Evolutionary conservation across 2,797 vertebrate genomes (phyloP).

Genomic region (Heteromormyrus szaboi): DNA sequence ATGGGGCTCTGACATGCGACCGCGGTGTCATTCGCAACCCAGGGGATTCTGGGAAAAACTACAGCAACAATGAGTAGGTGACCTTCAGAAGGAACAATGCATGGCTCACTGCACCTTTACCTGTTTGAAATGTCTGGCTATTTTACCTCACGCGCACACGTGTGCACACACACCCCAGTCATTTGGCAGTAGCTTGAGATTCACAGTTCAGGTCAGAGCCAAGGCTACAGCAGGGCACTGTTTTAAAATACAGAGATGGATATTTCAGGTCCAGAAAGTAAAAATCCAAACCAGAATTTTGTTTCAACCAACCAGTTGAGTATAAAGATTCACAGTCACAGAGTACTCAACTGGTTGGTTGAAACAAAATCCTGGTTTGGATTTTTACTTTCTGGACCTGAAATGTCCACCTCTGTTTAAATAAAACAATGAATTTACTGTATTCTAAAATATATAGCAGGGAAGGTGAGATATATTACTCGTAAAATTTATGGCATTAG

Average conservation of each 20-base stretch:
- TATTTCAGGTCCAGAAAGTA: too few species aligned
- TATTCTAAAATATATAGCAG: neutral
- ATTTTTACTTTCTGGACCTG: too few species aligned
- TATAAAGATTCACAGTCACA: too few species aligned
- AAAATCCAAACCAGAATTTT: too few species aligned
- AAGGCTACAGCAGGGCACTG: neutral
- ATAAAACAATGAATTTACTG: neutral
- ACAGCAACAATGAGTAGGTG: conserved; percentile 70
- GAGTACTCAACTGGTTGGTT: too few species aligned
- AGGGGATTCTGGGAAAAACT: conserved; percentile 43
- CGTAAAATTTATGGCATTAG: neutral
- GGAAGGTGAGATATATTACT: neutral
- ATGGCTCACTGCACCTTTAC: neutral
- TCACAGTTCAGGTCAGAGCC: neutral
- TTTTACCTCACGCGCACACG: neutral
- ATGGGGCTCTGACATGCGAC: conserved; percentile 42
- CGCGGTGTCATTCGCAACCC: conserved; percentile 66
- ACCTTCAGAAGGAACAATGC: neutral
- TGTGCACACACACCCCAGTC: neutral
- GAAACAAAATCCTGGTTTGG: too few species aligned
- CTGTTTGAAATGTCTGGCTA: neutral
- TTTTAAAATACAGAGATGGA: too few species aligned
- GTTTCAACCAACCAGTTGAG: too few species aligned
- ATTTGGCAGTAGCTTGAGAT: neutral
- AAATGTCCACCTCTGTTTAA: neutral